Base-by-base conservation (phyloP, 2,888 invertebrate species). In the Anaspis maculata region DNA sequence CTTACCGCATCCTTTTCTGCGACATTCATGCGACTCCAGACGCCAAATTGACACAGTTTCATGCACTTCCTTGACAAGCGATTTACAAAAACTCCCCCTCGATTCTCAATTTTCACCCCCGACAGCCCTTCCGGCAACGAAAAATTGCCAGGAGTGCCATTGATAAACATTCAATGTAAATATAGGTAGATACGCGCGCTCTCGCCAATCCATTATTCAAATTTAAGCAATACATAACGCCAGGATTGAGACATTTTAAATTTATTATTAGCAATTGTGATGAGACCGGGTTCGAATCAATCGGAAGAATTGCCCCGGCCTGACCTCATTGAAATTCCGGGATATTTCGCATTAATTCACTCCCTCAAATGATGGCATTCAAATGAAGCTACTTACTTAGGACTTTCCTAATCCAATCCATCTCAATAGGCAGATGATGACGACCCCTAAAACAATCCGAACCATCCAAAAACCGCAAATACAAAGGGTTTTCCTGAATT, bases 1-100 rank as follows among this genome's bases (percentile, higher is more conserved):
- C 40, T 46, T 39, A 32, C 41, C 39, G 37, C 37, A 37, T 37
- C 37, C 31, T 27, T 36, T 36, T 36, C 37, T 33, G 37, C 37
- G 32, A 32, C 37, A 25, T 28, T 9, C 37, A 28, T 22, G 14
- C 27, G 29, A 26, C 34, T 15, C 10, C 10, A 25, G n/a, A n/a
- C 25, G 24, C 27, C 23, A 32, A 37, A 37, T 28, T 37, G 37
- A 37, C 37, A 37, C 37, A 32, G 30, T 37, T 37, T 23, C 33
- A 29, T 37, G 37, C 22, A 36, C 24, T 30, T 24, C 10, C 7
- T 30, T 35, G 27, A 31, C 30, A 30, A 30, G 30, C 35, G 24
- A 34, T 24, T 24, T 10, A 10, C 4, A 24, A 31, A 30, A 29
- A 30, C 22, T 26, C 23, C 11, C n/a, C n/a, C n/a, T n/a, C n/a